phyloP scores from a whole-genome alignment of 2,888 invertebrate species.

The Epinotia ramella region DNA sequence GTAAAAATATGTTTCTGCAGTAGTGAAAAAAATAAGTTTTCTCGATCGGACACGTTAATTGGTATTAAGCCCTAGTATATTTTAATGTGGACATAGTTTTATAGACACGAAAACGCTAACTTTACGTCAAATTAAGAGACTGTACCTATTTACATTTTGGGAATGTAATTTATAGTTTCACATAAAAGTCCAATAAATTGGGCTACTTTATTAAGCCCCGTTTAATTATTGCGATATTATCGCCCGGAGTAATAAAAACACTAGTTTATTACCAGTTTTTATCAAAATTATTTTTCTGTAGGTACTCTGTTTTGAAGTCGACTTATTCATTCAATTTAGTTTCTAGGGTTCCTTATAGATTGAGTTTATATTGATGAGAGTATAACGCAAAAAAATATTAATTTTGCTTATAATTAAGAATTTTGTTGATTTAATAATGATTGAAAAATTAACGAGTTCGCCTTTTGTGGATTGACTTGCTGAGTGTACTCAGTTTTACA shows the following conservation, averaged over 20 bases:
- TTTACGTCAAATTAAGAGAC: slow-evolving; percentile 1
- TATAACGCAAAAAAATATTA: too few relatives aligned
- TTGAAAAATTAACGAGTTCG: too few relatives aligned
- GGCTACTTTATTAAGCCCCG: slow-evolving; percentile 31
- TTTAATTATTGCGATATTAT: slow-evolving; percentile 39
- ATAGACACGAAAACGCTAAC: background rate
- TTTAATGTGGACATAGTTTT: background rate
- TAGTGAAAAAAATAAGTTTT: too few relatives aligned
- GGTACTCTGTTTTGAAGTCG: slow-evolving; percentile 16
- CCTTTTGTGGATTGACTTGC: too few relatives aligned
- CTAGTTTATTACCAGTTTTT: slow-evolving; percentile 31
- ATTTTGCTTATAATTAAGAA: too few relatives aligned
- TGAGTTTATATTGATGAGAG: background rate
- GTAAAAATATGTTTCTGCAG: too few relatives aligned
- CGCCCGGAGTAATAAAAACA: slow-evolving; percentile 34
- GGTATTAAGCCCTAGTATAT: background rate
- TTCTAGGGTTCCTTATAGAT: slow-evolving; percentile 17
- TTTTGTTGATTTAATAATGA: too few relatives aligned
- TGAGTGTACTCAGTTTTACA: too few relatives aligned
- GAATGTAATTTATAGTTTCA: slow-evolving; percentile 25
- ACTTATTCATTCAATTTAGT: slow-evolving; percentile 9
- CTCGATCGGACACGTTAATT: background rate
- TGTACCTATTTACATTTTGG: slow-evolving; percentile 1
- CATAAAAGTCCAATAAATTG: slow-evolving; percentile 31
- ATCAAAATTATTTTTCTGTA: slow-evolving; percentile 19